Evolutionary conservation across 2,797 vertebrate species (phyloP).

Genomic region (Leptodactylus fallax): DNA sequence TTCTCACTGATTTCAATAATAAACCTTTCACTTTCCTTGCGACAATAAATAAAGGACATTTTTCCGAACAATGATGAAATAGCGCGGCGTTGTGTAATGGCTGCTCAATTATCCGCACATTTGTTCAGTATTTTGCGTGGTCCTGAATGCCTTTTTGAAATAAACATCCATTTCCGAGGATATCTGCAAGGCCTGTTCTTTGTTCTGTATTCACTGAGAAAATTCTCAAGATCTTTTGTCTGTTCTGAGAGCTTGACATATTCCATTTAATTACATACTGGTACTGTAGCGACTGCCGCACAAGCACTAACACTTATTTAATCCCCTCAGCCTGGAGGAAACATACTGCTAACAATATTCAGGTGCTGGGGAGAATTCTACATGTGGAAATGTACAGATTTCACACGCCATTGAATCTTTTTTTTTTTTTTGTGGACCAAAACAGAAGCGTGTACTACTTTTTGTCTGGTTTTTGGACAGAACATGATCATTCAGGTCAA

Average conservation of each 20-base stretch:
- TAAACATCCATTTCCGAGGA: conserved; percentile 29
- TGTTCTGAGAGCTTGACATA: conserved; percentile 37
- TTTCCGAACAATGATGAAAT: conserved; percentile 12
- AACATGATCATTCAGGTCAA: too few relatives aligned
- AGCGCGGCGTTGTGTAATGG: background rate
- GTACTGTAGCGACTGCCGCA: conserved; percentile 36
- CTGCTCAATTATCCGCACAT: conserved; percentile 9
- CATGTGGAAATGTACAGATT: background rate
- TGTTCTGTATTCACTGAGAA: conserved; percentile 33
- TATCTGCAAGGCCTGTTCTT: conserved; percentile 32
- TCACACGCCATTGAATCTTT: too few relatives aligned
- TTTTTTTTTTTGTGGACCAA: too few relatives aligned
- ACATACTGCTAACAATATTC: conserved; percentile 25
- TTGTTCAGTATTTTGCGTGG: conserved; percentile 10
- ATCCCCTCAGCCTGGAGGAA: conserved; percentile 32
- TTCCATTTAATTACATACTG: conserved; percentile 43
- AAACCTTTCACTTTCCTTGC: background rate
- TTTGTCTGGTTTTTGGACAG: too few relatives aligned
- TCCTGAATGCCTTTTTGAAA: conserved; percentile 36
- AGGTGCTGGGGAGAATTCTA: background rate
- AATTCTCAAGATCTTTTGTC: conserved; percentile 43
- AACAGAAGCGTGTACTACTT: too few relatives aligned
- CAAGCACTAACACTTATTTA: conserved; percentile 34
- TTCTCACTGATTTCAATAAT: background rate
- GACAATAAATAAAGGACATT: conserved; percentile 5